phyloP scores from a whole-genome alignment of 2,888 invertebrate species.

The Teleogryllus oceanicus region DNA sequence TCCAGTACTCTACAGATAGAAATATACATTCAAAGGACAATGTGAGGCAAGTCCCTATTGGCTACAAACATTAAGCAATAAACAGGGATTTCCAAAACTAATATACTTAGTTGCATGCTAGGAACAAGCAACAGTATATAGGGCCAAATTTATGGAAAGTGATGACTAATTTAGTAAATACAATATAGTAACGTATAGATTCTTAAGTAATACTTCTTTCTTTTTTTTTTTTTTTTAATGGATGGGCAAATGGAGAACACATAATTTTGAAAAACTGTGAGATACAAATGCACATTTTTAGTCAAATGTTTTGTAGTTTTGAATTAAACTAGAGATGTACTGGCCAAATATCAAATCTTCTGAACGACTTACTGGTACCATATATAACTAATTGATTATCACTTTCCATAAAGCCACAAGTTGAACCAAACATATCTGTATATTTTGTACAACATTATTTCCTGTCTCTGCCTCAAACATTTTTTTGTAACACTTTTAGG shows the following conservation, averaged over 20 bases:
- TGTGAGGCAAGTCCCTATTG: conserved; percentile 11
- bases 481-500: neutral
- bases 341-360: no score
- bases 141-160: conserved; percentile 2
- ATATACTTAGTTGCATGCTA: neutral
- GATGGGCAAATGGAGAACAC: no score
- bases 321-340: no score
- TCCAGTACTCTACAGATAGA: conserved; percentile 28
- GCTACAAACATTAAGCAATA: conserved; percentile 22
- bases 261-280: no score
- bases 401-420: neutral
- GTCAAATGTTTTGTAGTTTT: no score
- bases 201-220: no score
- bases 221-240: no score
- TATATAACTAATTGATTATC: neutral
- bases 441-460: neutral
- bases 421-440: neutral
- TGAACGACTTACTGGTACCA: no score
- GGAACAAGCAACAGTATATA: conserved; percentile 21
- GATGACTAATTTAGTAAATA: neutral
- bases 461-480: conserved; percentile 9
- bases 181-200: no score
- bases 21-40: conserved; percentile 28
- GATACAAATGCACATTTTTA: no score
- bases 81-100: conserved; percentile 21